Conservation (phyloP, 2,113 vertebrate species). For the Chinchilla lanigera region DNA sequence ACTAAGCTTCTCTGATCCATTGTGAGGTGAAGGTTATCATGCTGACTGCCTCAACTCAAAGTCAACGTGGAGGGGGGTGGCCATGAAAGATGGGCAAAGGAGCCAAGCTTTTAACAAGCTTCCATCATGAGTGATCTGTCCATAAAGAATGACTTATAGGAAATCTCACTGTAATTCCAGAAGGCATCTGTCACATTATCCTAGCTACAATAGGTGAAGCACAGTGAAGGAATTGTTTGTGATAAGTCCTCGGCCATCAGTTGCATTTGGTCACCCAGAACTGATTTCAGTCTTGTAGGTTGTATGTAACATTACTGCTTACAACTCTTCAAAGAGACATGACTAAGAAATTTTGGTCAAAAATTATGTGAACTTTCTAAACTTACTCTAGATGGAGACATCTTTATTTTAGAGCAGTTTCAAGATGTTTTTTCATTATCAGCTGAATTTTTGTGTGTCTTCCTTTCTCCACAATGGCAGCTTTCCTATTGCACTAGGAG, state of each 20-base stretch:
- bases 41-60: not conserved
- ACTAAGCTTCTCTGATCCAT: not conserved
- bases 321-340: conserved; percentile 13
- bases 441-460: not conserved
- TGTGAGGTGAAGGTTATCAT: not conserved
- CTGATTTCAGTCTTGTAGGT: not conserved
- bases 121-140: not conserved
- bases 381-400: not conserved
- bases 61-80: not conserved
- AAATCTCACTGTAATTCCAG: conserved; percentile 49
- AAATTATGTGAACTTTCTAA: conserved; percentile 51
- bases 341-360: not conserved
- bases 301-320: not conserved
- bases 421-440: conserved; percentile 30
- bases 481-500: not conserved
- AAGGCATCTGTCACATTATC: conserved; percentile 51
- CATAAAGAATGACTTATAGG: conserved; percentile 8
- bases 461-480: not conserved
- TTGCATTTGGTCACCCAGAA: conserved; percentile 50
- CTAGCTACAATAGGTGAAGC: conserved; percentile 10
- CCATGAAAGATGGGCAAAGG: not conserved
- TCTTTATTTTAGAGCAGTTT: not conserved
- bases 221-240: conserved; percentile 39
- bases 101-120: conserved; percentile 23
- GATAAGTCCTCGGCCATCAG: not conserved